Conservation (phyloP, 1,140 invertebrate species). For the Hypothenemus hampei region DNA sequence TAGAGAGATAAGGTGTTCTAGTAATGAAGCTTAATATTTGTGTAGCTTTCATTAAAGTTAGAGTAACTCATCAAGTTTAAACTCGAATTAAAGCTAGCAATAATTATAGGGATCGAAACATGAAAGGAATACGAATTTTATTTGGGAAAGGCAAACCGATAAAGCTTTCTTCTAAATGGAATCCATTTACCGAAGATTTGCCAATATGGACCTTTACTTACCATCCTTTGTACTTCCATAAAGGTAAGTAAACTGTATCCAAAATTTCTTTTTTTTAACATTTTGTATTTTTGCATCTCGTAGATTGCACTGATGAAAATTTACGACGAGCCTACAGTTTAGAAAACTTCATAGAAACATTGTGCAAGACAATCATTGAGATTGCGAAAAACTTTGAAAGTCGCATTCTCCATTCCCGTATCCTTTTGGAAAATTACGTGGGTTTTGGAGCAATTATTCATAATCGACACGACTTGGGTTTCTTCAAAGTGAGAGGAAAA, state of each 20-base stretch:
- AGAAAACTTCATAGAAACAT: slow-evolving; percentile 53
- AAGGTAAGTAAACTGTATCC: slow-evolving; percentile 50
- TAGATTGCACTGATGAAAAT: slow-evolving; percentile 43
- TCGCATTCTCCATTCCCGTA: slow-evolving; percentile 61
- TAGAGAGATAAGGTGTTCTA: no score
- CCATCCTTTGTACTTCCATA: slow-evolving; percentile 75
- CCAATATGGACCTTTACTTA: slow-evolving; percentile 74
- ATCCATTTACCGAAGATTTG: slow-evolving; percentile 74
- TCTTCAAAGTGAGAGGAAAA: slow-evolving; percentile 79
- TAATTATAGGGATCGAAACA: slow-evolving; percentile 64
- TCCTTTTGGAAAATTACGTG: slow-evolving; percentile 75
- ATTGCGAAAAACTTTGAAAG: slow-evolving; percentile 43
- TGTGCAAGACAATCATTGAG: slow-evolving; percentile 49
- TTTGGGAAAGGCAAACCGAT: slow-evolving; percentile 69
- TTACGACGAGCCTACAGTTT: slow-evolving; percentile 51
- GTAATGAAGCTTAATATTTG: no score
- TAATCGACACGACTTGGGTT: slow-evolving; percentile 77
- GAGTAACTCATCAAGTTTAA: no score
- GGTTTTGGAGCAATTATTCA: slow-evolving; percentile 74
- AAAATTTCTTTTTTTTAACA: not conserved
- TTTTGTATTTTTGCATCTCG: slow-evolving; percentile 20
- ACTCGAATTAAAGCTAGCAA: no score
- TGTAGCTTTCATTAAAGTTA: no score
- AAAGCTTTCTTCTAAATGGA: slow-evolving; percentile 72
- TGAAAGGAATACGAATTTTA: slow-evolving; percentile 66